Evolutionary conservation across 1,140 invertebrate species (phyloP), one percentile per base, ranked within the genome.

Genomic region (Stenopsyche tienmushanensis): DNA sequence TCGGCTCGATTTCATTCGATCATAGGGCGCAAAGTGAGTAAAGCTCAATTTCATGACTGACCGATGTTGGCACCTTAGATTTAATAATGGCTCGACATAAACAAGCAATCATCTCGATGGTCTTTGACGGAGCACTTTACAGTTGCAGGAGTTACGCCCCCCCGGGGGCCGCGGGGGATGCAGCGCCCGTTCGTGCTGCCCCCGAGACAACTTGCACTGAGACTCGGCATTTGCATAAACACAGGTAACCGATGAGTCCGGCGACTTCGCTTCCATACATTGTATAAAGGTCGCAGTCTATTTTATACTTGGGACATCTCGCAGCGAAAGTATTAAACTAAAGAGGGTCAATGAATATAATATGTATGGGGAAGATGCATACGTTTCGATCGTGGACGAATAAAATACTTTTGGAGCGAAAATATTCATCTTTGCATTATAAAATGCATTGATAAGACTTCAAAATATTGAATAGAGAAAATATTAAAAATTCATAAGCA

Each of bases 141-240:
- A 17, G 13, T 18, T 3, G 42, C 41, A 24, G 57, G 57, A 17
- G 57, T 41, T 60, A 60, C 57, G 57, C 57, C 57, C 42, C 53
- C 53, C 18, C 54, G 54, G 15, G 54, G 54, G 24, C 25, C 52
- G 23, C 54, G 9, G 29, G 26, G 29, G 29, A 13, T 34, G 29
- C 29, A 7, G 5, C 29, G 25, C 29, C 18, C 53, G 9, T n/a
- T 60, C 57, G 57, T 60, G 57, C 23, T 60, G 42, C 15, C 57
- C 57, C 15, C 23, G 15, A 24, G 57, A 21, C 13, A 18, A 23
- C 23, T 7, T 7, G 53, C 29, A n/a, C n/a, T n/a, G n/a, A n/a
- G 57, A 15, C n/a, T n/a, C 39, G 18, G n/a, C 42, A 60, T 60
- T 60, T 60, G 57, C 57, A 60, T 60, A 60, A 60, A 60, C 57